Conservation (phyloP, 2,888 invertebrate species). For the Megastigmus dorsalis region DNA sequence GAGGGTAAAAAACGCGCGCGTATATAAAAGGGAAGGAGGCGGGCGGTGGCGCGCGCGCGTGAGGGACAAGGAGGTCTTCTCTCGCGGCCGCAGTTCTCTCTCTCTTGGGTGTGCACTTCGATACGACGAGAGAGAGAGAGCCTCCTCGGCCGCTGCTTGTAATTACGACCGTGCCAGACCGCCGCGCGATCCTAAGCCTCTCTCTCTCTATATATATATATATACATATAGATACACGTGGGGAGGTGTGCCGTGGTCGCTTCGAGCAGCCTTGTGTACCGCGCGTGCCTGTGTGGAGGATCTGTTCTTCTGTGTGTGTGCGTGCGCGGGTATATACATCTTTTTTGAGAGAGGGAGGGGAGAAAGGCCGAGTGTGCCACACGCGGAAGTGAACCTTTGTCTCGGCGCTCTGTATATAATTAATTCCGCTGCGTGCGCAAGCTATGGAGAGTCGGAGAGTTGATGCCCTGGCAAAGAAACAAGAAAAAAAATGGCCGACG, state of each 20-base stretch:
- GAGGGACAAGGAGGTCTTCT: slow-evolving; percentile 42
- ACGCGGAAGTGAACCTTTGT: slow-evolving; percentile 20
- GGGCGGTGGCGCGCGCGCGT: background rate
- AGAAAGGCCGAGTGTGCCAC: no score
- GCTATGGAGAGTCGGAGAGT: no score
- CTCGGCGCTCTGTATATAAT: background rate
- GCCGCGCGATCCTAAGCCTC: no score
- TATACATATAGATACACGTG: no score
- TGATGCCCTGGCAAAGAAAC: no score
- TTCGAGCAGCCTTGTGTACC: background rate
- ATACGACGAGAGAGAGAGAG: slow-evolving; percentile 22
- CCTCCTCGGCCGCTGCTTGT: slow-evolving; percentile 34
- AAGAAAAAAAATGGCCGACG: no score
- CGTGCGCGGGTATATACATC: no score
- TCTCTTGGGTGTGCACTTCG: background rate
- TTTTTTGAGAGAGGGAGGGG: no score
- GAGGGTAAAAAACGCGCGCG: background rate
- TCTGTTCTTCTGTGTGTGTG: background rate
- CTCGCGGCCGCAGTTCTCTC: background rate
- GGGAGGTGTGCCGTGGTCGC: slow-evolving; percentile 6
- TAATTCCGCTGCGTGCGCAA: slow-evolving; percentile 5
- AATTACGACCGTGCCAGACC: slow-evolving; percentile 19
- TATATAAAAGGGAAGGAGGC: background rate
- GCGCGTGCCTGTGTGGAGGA: background rate
- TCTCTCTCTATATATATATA: no score